Conservation (phyloP, 2,888 invertebrate species). For the Tiliacea citrago region DNA sequence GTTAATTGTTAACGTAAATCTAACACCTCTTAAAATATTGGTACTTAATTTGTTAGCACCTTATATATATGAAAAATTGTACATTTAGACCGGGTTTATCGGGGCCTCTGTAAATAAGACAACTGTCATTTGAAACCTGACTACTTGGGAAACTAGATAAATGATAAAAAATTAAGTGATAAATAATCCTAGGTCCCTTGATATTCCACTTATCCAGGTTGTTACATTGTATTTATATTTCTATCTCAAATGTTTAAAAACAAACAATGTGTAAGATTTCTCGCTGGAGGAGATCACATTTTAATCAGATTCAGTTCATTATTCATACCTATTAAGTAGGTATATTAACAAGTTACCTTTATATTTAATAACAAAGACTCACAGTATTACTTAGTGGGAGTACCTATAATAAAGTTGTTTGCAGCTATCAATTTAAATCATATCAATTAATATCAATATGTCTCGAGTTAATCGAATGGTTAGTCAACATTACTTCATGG, state of each 20-base stretch:
- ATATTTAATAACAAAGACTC: constrained; percentile 13
- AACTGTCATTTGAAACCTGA: no score
- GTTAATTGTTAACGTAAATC: no score
- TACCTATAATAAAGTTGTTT: constrained; percentile 15
- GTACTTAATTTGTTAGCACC: no score
- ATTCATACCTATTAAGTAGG: background rate
- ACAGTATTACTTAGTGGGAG: constrained; percentile 11
- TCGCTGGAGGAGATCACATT: background rate
- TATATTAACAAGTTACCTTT: constrained; percentile 1
- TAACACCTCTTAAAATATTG: no score
- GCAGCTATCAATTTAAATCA: constrained; percentile 34
- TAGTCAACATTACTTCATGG: constrained; percentile 53
- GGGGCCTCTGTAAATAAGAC: no score
- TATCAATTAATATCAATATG: constrained; percentile 48
- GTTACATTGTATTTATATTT: no score
- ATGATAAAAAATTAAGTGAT: no score
- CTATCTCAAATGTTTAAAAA: background rate
- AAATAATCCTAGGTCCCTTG: no score
- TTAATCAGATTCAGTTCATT: background rate
- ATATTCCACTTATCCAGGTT: no score
- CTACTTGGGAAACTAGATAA: no score
- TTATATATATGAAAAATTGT: no score
- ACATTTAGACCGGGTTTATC: no score
- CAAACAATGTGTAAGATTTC: background rate
- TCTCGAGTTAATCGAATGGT: constrained; percentile 37